Base-by-base conservation (phyloP, 2,797 vertebrate species). In the Karalla daura region DNA sequence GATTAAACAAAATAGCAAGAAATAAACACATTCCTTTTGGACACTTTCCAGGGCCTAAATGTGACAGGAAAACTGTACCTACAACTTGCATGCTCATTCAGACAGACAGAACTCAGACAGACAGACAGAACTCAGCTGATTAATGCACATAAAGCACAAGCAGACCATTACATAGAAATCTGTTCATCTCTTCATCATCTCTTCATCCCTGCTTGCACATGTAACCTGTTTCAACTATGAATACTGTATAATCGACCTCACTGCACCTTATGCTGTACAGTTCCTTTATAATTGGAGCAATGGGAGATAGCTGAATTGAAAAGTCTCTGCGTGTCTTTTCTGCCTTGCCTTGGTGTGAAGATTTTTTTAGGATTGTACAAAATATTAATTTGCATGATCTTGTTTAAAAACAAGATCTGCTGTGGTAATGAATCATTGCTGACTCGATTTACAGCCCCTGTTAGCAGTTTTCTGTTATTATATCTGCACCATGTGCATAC, bases 201-300 rank as follows among this genome's bases (percentile, higher is more conserved):
- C 43, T 27, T 61, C 39, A 56, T 44, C 13, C 15, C 37, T 65
- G 18, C 56, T 55, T 17, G 44, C 44, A 60, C 44, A 45, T 37
- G 39, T 59, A 69, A 24, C 33, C 50, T 61, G 65, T 61, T 41
- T 35, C 20, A 51, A 32, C 46, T 74, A 51, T 62, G 40, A 71
- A 66, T 63, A n/a, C n/a, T n/a, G n/a, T n/a, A 46, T 25, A 24
- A 51, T 54, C 18, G 20, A 49, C 23, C n/a, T 2, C 12, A 36
- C 55, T 52, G 52, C 58, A 47, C 33, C 51, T 54, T 30, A 27
- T 80, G 77, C 77, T 68, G 63, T 75, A 68, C 67, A 76, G 68
- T 63, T 46, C 37, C 63, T 76, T 72, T 64, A 76, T 80, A 75
- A 80, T 80, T 72, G 72, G 72, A 61, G 63, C 59, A 1, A 68